A percentile compares a stretch with the other conserved stretches of the same genome.
Conservation (phyloP, 2,113 vertebrate genomes). For the Caranx melampygus region DNA sequence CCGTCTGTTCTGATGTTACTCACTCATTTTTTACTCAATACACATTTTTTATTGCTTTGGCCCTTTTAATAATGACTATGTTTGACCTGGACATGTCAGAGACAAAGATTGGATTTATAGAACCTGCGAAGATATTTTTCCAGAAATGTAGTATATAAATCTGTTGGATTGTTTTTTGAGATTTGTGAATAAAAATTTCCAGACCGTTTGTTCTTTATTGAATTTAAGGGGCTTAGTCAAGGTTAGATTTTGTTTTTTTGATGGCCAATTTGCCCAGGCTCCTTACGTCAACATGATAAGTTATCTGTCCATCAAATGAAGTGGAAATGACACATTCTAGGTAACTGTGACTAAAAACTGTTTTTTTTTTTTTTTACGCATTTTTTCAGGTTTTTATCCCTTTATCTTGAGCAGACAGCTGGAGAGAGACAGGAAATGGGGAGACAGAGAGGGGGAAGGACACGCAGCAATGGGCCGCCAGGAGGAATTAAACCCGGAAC, state of each 20-base stretch:
- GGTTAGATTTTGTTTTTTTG: not conserved
- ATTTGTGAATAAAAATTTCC: conserved; percentile 5
- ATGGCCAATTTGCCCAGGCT: not conserved
- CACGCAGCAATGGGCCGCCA: too few species aligned
- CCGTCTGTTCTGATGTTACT: conserved; percentile 6
- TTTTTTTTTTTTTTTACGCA: too few species aligned
- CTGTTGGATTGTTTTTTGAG: not conserved
- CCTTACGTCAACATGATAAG: not conserved
- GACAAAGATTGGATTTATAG: not conserved
- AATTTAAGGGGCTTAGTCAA: not conserved
- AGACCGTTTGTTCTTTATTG: not conserved
- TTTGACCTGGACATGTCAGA: not conserved
- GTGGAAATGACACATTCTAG: not conserved
- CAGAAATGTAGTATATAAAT: not conserved
- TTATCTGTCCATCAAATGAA: not conserved
- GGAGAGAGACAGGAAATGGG: too few species aligned
- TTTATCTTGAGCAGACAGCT: too few species aligned
- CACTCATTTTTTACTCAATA: not conserved
- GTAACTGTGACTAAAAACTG: too few species aligned
- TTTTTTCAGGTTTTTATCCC: too few species aligned
- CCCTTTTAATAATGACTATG: not conserved
- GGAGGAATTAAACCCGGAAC: too few species aligned
- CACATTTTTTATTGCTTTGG: not conserved
- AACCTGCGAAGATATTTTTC: not conserved
- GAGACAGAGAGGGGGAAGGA: too few species aligned